Conservation (phyloP, 2,797 vertebrate genomes). For the Agapornis canus region DNA sequence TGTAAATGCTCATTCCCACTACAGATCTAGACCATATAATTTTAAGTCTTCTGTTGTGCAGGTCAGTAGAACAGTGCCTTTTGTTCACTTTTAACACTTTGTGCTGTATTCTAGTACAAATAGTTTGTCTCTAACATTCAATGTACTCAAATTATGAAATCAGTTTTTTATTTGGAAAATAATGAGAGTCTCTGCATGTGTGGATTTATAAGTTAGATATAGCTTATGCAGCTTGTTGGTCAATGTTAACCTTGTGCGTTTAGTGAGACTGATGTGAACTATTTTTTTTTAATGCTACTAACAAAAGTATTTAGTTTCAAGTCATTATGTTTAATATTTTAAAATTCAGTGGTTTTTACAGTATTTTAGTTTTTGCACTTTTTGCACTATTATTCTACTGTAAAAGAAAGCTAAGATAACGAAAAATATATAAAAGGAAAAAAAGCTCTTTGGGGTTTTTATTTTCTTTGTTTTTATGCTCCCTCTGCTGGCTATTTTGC, state of each 20-base stretch:
- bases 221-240: not conserved
- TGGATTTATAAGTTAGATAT: not conserved
- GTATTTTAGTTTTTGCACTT: not conserved
- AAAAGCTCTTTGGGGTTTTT: not conserved
- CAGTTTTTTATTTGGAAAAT: not conserved
- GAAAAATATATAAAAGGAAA: not conserved
- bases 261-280: not conserved
- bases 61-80: not conserved
- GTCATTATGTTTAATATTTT: not conserved
- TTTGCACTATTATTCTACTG: not conserved
- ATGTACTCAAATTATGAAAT: not conserved
- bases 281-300: not conserved
- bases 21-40: not conserved
- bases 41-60: fast-evolving
- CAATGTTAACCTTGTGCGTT: not conserved
- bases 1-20: not conserved
- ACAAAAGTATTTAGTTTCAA: not conserved
- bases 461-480: conserved; percentile 40
- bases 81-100: not conserved
- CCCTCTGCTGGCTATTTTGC: conserved; percentile 68
- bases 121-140: not conserved
- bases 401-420: not conserved
- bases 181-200: not conserved
- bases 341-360: not conserved
- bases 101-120: not conserved